Evolutionary conservation across 2,888 invertebrate species (phyloP).

Genomic region (Sarcophaga rosellei): DNA sequence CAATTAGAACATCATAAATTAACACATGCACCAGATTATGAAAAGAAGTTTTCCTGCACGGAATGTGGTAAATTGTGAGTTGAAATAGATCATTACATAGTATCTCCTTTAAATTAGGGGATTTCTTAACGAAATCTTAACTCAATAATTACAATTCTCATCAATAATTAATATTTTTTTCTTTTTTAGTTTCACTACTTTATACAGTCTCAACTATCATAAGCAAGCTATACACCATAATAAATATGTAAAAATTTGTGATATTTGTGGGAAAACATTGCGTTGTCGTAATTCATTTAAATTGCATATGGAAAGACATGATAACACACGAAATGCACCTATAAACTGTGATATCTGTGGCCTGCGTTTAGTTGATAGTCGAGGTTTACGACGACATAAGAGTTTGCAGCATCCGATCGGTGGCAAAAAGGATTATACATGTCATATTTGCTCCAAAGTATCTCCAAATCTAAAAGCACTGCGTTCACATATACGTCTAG

Average conservation of each 20-base stretch:
- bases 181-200: slow-evolving; percentile 74
- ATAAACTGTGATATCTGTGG: slow-evolving; percentile 79
- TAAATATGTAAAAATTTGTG: slow-evolving; percentile 76
- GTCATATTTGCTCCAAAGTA: slow-evolving; percentile 77
- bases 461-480: slow-evolving; percentile 78
- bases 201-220: slow-evolving; percentile 76
- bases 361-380: slow-evolving; percentile 76
- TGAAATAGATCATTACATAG: background rate
- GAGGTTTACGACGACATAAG: slow-evolving; percentile 78
- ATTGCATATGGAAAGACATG: slow-evolving; percentile 77
- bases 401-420: slow-evolving; percentile 75
- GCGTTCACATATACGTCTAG: slow-evolving; percentile 77
- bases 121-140: too few species aligned
- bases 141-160: background rate
- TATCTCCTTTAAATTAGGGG: too few species aligned
- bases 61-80: slow-evolving; percentile 76
- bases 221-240: slow-evolving; percentile 76
- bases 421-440: slow-evolving; percentile 75
- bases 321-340: slow-evolving; percentile 72
- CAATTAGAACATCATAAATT: slow-evolving; percentile 76
- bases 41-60: slow-evolving; percentile 74
- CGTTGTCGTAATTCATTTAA: slow-evolving; percentile 76
- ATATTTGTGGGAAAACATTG: slow-evolving; percentile 77
- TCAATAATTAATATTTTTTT: background rate
- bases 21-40: slow-evolving; percentile 77